A percentile compares a stretch with the other conserved stretches of the same genome.
phyloP scores from a whole-genome alignment of 2,113 vertebrate species.

The Athene noctua region DNA sequence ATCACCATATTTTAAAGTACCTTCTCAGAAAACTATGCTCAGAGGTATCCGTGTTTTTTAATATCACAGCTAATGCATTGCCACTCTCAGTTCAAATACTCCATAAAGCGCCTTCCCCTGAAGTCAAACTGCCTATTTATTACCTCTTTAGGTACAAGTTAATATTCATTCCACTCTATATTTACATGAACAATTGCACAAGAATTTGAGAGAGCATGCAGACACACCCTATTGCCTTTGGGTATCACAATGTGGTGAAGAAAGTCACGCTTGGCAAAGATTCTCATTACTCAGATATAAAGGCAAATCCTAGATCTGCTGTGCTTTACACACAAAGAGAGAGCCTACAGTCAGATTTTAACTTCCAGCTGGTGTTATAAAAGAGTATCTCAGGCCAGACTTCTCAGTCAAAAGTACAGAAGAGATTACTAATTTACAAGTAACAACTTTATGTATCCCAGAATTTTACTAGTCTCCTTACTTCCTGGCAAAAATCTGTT shows the following conservation, averaged over 20 bases:
- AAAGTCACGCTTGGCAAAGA: background rate
- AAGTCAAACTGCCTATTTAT: background rate
- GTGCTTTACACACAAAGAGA: background rate
- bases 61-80: background rate
- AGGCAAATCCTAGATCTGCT: background rate
- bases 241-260: background rate
- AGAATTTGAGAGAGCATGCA: background rate
- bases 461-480: background rate
- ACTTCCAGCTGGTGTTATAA: background rate
- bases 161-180: background rate
- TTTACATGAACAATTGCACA: background rate
- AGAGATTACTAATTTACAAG: background rate
- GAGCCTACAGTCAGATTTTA: background rate
- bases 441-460: background rate
- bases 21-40: background rate
- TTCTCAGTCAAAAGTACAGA: background rate
- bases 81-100: background rate
- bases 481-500: background rate
- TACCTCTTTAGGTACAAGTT: background rate
- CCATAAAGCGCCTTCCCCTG: background rate
- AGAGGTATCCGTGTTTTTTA: background rate
- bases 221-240: background rate
- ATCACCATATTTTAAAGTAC: background rate
- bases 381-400: background rate
- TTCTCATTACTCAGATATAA: background rate